A percentile compares a stretch with the other conserved stretches of the same genome.
Evolutionary conservation across 30 jellyfish, hydroid and myxozoan species (phyloP).

Genomic region (Aurelia coerulea): DNA sequence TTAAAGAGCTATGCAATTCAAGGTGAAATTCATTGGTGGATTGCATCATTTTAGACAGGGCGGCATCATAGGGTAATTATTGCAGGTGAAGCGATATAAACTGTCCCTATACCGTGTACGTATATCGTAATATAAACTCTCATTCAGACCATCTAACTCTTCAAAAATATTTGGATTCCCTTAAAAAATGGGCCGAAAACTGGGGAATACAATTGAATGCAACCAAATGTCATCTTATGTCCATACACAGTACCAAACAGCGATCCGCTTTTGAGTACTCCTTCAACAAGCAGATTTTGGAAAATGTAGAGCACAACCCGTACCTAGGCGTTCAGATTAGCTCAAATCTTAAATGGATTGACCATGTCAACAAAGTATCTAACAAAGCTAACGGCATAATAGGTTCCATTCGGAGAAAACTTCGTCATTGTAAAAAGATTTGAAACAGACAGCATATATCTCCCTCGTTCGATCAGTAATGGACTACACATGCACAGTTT

Average conservation of each 20-base stretch:
- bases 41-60: conserved; percentile 1
- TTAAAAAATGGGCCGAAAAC: conserved; percentile 1
- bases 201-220: background rate
- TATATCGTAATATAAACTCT: conserved; percentile 7
- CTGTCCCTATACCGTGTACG: no score
- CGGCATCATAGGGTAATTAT: conserved; percentile 7
- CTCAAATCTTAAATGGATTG: background rate
- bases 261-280: conserved; percentile 10
- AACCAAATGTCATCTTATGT: conserved; percentile 1
- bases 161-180: background rate
- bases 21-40: conserved; percentile 17
- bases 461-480: background rate
- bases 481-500: conserved; percentile 12
- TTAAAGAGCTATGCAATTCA: conserved; percentile 5
- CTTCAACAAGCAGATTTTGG: conserved; percentile 11
- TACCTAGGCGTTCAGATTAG: background rate
- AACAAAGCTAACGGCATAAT: background rate
- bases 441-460: conserved; percentile 13
- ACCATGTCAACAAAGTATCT: background rate
- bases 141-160: conserved; percentile 12
- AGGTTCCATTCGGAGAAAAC: conserved; percentile 24
- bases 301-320: background rate
- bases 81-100: background rate
- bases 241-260: conserved; percentile 1
- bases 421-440: background rate